Base-by-base conservation (phyloP, 1,140 invertebrate species). In the Cepaea nemoralis region DNA sequence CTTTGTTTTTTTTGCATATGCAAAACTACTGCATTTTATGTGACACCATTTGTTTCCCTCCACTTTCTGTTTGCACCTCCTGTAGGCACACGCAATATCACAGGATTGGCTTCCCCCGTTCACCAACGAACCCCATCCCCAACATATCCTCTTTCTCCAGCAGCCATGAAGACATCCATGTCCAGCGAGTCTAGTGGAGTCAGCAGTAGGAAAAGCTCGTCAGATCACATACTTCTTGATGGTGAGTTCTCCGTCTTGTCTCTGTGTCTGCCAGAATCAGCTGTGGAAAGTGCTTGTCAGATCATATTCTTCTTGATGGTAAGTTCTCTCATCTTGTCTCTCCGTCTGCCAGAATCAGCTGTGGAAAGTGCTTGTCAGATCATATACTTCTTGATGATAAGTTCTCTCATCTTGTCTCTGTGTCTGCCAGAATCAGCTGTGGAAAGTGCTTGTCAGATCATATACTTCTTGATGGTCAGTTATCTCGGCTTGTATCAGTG, bases 111-210 rank as follows among this genome's bases (percentile, higher is more conserved):
- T 67, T 89, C 89, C 27, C 87, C 89, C 67, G 77, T 86, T 37
- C 78, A 88, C 27, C 59, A 63, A 63, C 82, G 87, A 33, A 87
- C 86, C 66, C 88, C 87, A 27, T 90, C 89, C 50, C 89, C 89
- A 24, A 89, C 87, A 31, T 87, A 84, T 70, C 86, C 84, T 37
- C 35, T 77, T 33, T 87, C 84, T 48, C 89, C 87, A 35, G 85
- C 86, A 35, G 85, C 83, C 80, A 80, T 85, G 80, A 84, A 77
- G 92, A 96, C 94, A 91, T 95, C 95, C 84, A 93, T 96, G 90
- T 97, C 95, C 89, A 95, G 95, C 91, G 94, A 94, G 85, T 97
- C 96, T 84, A 97, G 96, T 91, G 96, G 97, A 83, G 97, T 98
- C 91, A 96, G 96, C 84, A 97, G 96, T 83, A 94, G 96, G 79